Evolutionary conservation across 2,113 vertebrate species (phyloP).

Genomic region (Corythornis madagascariensis): DNA sequence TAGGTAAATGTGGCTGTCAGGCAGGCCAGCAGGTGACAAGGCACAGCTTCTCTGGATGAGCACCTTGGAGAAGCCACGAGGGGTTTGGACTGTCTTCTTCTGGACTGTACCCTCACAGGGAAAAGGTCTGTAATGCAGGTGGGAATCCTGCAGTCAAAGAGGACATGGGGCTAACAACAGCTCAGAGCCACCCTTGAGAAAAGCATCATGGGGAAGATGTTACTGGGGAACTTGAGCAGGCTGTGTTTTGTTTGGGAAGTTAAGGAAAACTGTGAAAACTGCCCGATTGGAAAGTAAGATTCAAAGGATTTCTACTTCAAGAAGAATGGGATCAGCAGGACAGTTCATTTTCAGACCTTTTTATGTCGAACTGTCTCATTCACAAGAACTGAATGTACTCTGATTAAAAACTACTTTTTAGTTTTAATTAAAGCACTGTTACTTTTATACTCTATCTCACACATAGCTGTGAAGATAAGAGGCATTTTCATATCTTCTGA

Average conservation of each 20-base stretch:
- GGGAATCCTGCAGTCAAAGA: not conserved
- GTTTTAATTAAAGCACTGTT: not conserved
- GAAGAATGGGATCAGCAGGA: not conserved
- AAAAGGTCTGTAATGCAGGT: not conserved
- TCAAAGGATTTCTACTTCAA: not conserved
- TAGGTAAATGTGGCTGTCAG: too few species aligned
- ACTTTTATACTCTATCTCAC: not conserved
- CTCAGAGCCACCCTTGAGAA: too few species aligned
- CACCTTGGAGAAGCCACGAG: not conserved
- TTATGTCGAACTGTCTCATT: not conserved
- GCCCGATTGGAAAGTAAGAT: not conserved
- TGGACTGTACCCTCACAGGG: not conserved
- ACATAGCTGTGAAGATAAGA: not conserved
- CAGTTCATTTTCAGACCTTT: not conserved
- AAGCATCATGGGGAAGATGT: too few species aligned
- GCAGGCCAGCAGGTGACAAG: too few species aligned
- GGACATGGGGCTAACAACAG: too few species aligned
- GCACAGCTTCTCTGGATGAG: not conserved
- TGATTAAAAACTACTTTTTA: not conserved
- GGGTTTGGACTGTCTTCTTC: not conserved
- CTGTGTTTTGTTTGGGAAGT: not conserved
- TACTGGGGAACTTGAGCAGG: not conserved
- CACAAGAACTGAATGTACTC: not conserved
- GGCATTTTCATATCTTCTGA: not conserved
- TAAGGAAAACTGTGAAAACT: too few species aligned